These are phyloP conservation scores for Andrena flavipes DNA, from an alignment of 2,888 invertebrate genomes.

Conservation along the genomic window DNA sequence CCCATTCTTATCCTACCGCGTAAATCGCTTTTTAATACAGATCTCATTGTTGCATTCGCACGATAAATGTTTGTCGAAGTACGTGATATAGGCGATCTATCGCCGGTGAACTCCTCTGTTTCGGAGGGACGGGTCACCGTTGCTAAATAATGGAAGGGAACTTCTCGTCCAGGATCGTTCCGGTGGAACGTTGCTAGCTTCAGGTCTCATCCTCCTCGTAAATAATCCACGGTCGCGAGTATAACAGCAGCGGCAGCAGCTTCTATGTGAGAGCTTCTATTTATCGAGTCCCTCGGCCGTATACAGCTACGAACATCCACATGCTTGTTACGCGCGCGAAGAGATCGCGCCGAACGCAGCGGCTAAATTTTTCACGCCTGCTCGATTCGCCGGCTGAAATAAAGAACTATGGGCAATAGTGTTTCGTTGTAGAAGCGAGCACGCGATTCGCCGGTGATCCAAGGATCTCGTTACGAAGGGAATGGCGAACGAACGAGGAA, in stretches of 20 bases:
- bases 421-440: background rate
- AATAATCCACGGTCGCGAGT: slow-evolving; percentile 62
- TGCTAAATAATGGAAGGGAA: slow-evolving; percentile 67
- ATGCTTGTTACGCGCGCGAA: background rate
- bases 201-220: slow-evolving; percentile 56
- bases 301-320: slow-evolving; percentile 11
- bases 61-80: slow-evolving; percentile 20
- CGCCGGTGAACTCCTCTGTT: slow-evolving; percentile 18
- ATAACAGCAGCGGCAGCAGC: slow-evolving; percentile 34
- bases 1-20: background rate
- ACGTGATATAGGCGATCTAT: slow-evolving; percentile 37
- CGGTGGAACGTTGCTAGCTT: slow-evolving; percentile 16
- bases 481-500: slow-evolving; percentile 25
- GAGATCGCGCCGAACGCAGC: background rate
- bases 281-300: slow-evolving; percentile 32
- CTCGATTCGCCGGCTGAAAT: background rate
- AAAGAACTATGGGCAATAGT: slow-evolving; percentile 5
- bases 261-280: slow-evolving; percentile 33
- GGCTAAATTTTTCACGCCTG: slow-evolving; percentile 20
- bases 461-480: slow-evolving; percentile 53
- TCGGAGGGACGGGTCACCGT: slow-evolving; percentile 20
- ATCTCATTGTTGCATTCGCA: background rate
- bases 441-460: slow-evolving; percentile 28
- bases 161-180: slow-evolving; percentile 45
- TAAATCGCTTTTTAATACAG: background rate